phyloP scores from a whole-genome alignment of 2,113 vertebrate species.

The Falco punctatus region DNA sequence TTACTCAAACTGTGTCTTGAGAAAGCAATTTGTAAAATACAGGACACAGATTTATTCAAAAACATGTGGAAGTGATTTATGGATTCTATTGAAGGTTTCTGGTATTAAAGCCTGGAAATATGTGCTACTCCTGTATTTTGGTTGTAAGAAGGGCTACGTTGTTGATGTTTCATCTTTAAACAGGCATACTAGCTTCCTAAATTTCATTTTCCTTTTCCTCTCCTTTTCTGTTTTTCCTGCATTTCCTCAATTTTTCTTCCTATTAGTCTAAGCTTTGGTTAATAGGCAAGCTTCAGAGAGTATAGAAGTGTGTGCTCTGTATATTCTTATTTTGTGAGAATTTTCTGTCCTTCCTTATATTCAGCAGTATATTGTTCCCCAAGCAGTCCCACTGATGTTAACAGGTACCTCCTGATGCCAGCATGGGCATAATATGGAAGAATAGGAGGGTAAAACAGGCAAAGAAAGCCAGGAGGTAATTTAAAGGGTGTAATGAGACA shows the following conservation, averaged over 20 bases:
- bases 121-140: constrained; percentile 19
- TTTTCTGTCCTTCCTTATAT: neutral
- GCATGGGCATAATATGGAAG: neutral
- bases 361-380: neutral
- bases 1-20: constrained; percentile 50
- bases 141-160: neutral
- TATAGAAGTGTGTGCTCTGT: neutral
- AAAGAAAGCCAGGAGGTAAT: neutral
- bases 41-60: constrained; percentile 43
- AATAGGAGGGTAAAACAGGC: neutral
- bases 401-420: neutral
- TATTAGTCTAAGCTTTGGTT: neutral
- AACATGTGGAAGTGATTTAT: constrained; percentile 71
- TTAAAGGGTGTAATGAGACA: neutral
- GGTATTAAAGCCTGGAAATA: constrained; percentile 28
- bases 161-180: constrained; percentile 17
- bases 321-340: neutral
- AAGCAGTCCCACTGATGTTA: neutral
- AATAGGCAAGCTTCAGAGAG: neutral
- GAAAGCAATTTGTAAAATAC: constrained; percentile 43
- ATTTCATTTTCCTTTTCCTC: neutral
- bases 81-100: constrained; percentile 45
- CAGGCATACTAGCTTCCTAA: neutral
- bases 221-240: neutral
- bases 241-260: neutral